Evolutionary conservation across 2,113 vertebrate genomes (phyloP).

Genomic region (Mastomys coucha): DNA sequence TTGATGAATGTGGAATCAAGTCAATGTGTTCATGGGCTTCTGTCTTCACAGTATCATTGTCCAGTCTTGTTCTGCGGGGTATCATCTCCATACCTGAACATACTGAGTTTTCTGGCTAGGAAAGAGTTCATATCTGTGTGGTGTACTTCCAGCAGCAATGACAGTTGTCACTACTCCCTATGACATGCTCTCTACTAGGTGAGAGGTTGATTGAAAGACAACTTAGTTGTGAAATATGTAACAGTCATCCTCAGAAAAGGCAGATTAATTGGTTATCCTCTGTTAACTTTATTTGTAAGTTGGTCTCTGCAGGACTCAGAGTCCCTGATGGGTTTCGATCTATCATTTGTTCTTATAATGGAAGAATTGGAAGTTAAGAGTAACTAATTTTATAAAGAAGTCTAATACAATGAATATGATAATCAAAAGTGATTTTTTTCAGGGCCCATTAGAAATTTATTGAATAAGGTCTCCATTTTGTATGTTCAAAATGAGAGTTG

Average conservation of each 20-base stretch:
- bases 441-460: not conserved
- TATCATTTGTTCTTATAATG: not conserved
- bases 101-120: not conserved
- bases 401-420: not conserved
- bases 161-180: not conserved
- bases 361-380: not conserved
- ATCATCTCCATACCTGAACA: not conserved
- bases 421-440: not conserved
- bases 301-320: not conserved
- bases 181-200: not conserved
- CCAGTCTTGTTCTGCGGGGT: not conserved
- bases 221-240: constrained; percentile 24
- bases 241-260: not conserved
- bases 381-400: not conserved
- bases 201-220: not conserved
- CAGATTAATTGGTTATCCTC: not conserved
- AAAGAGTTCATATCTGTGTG: not conserved
- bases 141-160: fast-evolving
- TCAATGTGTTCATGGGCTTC: not conserved
- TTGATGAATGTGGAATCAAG: not conserved
- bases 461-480: not conserved
- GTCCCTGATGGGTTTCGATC: not conserved
- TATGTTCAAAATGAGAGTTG: not conserved
- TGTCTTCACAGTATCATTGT: not conserved
- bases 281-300: constrained; percentile 17